Conservation (phyloP, 2,113 vertebrate species). For the Callospermophilus lateralis region DNA sequence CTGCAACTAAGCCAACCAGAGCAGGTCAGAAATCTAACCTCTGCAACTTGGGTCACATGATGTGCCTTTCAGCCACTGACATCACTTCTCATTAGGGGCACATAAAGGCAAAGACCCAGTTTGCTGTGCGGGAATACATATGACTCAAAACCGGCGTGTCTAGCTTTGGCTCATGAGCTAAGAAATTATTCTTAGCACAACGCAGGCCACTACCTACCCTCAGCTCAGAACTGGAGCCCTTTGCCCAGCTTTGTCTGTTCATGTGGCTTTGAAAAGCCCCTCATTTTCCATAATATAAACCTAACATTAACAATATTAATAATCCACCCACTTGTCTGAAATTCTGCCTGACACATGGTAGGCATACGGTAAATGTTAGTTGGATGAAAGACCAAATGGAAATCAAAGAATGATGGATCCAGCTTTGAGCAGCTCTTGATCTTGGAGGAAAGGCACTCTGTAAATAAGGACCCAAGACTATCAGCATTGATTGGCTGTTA, state of each 20-base stretch:
- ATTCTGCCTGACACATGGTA: neutral
- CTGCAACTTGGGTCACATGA: neutral
- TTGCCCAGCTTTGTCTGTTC: neutral
- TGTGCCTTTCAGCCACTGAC: conserved; percentile 55
- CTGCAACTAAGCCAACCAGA: conserved; percentile 53
- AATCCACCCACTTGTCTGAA: neutral
- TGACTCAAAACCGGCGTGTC: neutral
- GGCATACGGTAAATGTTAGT: neutral
- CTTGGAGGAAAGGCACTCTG: conserved; percentile 31
- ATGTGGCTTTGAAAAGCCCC: neutral
- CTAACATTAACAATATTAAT: neutral
- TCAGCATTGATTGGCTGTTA: conserved; percentile 36
- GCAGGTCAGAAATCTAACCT: conserved; percentile 62
- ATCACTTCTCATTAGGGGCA: conserved; percentile 54
- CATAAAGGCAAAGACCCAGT: conserved; percentile 8
- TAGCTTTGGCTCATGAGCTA: neutral
- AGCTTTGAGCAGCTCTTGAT: conserved; percentile 51
- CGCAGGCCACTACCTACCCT: neutral
- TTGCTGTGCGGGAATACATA: neutral
- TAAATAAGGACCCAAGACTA: conserved; percentile 46
- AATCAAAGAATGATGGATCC: neutral
- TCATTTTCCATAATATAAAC: neutral
- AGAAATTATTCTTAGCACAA: neutral
- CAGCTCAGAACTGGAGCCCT: neutral
- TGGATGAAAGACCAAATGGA: conserved; percentile 30